These are phyloP conservation scores for Aphis gossypii DNA, from an alignment of 1,140 invertebrate genomes.

Conservation along the genomic window DNA sequence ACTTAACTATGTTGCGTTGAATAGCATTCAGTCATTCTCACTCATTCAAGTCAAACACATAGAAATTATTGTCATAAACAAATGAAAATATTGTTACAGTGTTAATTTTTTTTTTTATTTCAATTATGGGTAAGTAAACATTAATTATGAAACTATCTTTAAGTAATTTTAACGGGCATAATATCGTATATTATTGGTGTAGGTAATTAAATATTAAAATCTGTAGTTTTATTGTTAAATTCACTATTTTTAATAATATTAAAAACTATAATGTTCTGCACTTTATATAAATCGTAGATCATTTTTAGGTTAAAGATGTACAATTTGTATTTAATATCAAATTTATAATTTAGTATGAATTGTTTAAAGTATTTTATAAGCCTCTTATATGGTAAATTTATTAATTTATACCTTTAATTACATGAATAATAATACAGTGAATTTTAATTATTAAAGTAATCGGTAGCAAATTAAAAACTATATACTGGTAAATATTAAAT, in stretches of 20 bases:
- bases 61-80: background rate
- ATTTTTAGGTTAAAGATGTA: background rate
- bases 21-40: conserved; percentile 12
- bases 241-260: background rate
- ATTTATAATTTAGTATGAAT: background rate
- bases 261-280: background rate
- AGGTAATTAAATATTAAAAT: background rate
- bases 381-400: background rate
- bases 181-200: background rate
- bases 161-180: no score
- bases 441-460: background rate
- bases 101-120: background rate
- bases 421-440: background rate
- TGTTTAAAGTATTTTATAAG: background rate
- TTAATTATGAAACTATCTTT: background rate
- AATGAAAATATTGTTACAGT: no score
- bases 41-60: background rate
- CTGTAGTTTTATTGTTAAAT: background rate
- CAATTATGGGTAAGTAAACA: conserved; percentile 21
- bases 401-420: background rate
- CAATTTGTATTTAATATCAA: background rate
- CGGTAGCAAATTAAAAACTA: background rate
- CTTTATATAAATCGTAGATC: background rate
- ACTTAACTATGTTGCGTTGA: background rate
- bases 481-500: background rate